These are phyloP conservation scores for Phasianus colchicus DNA, from an alignment of 2,113 vertebrate species.

Conservation along the genomic window DNA sequence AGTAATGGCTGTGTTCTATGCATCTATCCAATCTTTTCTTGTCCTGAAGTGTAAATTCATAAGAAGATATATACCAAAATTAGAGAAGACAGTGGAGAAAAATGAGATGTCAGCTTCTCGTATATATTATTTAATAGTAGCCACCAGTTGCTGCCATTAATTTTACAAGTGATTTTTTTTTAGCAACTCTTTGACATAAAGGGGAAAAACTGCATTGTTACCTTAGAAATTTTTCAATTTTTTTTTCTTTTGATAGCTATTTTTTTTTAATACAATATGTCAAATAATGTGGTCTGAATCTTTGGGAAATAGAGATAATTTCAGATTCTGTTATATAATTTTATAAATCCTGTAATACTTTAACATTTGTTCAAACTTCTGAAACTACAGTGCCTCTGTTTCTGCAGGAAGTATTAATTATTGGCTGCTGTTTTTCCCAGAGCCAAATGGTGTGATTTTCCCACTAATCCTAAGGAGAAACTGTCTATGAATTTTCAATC, in stretches of 20 bases:
- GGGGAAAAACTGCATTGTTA: background rate
- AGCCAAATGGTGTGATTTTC: constrained; percentile 83
- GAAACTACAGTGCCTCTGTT: background rate
- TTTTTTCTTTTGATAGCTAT: background rate
- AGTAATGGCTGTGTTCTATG: background rate
- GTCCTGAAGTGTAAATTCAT: background rate
- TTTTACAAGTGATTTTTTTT: background rate
- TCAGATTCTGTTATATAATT: background rate
- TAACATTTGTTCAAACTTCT: background rate
- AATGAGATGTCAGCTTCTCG: background rate
- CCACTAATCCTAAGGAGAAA: constrained; percentile 83
- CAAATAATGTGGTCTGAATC: background rate
- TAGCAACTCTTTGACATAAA: background rate
- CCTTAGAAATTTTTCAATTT: rapidly evolving
- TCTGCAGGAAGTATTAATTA: constrained; percentile 82
- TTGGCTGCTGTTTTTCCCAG: constrained; percentile 83
- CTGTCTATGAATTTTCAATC: constrained; percentile 83
- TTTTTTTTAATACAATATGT: background rate
- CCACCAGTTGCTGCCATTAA: background rate
- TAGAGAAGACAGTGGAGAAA: background rate
- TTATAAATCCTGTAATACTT: background rate
- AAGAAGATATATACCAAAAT: background rate
- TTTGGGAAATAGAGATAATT: background rate
- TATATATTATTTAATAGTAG: background rate
- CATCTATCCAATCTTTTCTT: background rate